Evolutionary conservation across 2,888 invertebrate species (phyloP).

Genomic region (Serrognathus titanus): DNA sequence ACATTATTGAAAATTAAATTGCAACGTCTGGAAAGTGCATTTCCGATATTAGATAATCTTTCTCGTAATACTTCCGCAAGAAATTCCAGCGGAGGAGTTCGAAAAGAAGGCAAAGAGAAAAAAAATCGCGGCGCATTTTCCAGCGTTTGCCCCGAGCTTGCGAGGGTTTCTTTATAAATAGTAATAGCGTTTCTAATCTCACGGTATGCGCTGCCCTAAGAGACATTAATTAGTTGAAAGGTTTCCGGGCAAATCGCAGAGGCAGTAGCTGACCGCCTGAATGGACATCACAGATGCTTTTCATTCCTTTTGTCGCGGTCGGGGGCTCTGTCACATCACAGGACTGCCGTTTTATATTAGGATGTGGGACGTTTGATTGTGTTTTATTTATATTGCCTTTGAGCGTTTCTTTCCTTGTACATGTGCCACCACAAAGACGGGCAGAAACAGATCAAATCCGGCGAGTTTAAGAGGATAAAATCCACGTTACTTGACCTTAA

Average conservation of each 20-base stretch:
- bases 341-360: slow-evolving; percentile 4
- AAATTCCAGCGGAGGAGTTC: no score
- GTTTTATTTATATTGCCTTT: slow-evolving; percentile 4
- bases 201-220: slow-evolving; percentile 25
- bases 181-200: background rate
- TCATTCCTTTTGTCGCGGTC: slow-evolving; percentile 7
- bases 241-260: slow-evolving; percentile 27
- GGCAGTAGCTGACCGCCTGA: background rate
- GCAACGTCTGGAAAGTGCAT: no score
- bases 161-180: background rate
- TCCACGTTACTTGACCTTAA: no score
- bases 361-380: slow-evolving; percentile 1
- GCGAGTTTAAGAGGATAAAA: no score
- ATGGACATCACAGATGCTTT: slow-evolving; percentile 10
- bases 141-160: no score
- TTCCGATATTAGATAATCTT: no score
- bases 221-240: slow-evolving; percentile 43
- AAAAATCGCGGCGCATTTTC: no score
- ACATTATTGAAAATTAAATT: no score
- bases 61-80: no score
- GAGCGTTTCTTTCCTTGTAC: background rate
- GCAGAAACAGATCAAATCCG: no score
- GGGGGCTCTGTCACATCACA: slow-evolving; percentile 5
- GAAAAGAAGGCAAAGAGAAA: no score
- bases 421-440: slow-evolving; percentile 1